Conservation (phyloP, 1,140 invertebrate species). For the Cecropterus lyciades region DNA sequence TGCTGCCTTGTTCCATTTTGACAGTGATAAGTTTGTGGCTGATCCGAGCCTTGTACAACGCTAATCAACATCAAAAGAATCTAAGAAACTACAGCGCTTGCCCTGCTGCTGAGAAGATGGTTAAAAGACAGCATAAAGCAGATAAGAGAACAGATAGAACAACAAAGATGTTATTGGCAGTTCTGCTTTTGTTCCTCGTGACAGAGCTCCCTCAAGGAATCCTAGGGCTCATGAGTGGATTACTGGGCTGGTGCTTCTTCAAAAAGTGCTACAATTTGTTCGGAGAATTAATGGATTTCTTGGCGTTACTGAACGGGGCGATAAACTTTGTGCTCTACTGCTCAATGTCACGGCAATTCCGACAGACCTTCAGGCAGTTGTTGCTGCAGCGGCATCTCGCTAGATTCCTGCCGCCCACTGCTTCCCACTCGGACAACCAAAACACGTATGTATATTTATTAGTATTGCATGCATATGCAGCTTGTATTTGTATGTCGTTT, state of each 20-base stretch:
- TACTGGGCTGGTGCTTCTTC: slow-evolving; percentile 90
- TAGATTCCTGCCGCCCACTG: slow-evolving; percentile 65
- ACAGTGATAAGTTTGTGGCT: slow-evolving; percentile 93
- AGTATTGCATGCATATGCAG: too few species aligned
- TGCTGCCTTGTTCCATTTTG: slow-evolving; percentile 93
- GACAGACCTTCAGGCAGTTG: slow-evolving; percentile 92
- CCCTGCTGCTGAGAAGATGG: slow-evolving; percentile 74
- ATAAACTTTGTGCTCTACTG: slow-evolving; percentile 98
- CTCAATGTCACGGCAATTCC: slow-evolving; percentile 96
- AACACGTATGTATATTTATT: slow-evolving; percentile 69
- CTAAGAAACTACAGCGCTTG: slow-evolving; percentile 87
- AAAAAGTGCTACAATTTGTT: slow-evolving; percentile 90
- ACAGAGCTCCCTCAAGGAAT: slow-evolving; percentile 95
- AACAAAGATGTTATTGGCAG: slow-evolving; percentile 95
- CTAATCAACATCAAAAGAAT: slow-evolving; percentile 88
- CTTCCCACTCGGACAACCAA: slow-evolving; percentile 71
- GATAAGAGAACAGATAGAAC: slow-evolving; percentile 92
- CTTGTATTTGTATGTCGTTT: too few species aligned
- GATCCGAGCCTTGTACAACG: slow-evolving; percentile 89
- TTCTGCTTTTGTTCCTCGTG: slow-evolving; percentile 93
- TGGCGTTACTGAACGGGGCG: slow-evolving; percentile 95
- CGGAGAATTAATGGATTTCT: slow-evolving; percentile 95
- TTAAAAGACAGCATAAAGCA: slow-evolving; percentile 85
- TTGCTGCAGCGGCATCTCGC: slow-evolving; percentile 85
- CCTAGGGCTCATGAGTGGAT: slow-evolving; percentile 88